Evolutionary conservation across 2,797 vertebrate species (phyloP), one percentile per base, ranked within the genome.

Genomic region (Thripadectes ignobilis): DNA sequence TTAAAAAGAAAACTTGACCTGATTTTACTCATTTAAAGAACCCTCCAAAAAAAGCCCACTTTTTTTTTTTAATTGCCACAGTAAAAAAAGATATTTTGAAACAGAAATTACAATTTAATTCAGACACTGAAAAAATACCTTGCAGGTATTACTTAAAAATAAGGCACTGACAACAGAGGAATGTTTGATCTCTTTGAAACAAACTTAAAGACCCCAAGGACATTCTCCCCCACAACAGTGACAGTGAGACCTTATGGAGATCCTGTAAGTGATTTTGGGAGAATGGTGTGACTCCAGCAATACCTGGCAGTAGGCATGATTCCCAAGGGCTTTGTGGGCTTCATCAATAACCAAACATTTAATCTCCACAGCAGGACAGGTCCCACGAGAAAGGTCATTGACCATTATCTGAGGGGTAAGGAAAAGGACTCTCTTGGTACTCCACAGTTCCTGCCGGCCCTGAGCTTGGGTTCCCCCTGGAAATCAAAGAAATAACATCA

Each of bases 261-360:
- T 21, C 3, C 49, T n/a, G 5, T 7, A 8, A 30, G 9, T 9
- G 43, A 13, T 30, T 29, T 0, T 11, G 20, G 46, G 21, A n/a
- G 43, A 24, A 29, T 45, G n/a, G 1, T 65, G 32, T 6, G 57
- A 30, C 12, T 34, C 16, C 71, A 71, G 79, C 34, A 22, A 71
- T 98, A 99, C 99, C 99, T 99, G 99, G 89, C 99, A 99, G 97
- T 99, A 99, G 17, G 99, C 99, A 7, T 99, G 98, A 95, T 99
- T 99, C 61, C 99, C 99, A 51, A 99, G 98, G 15, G 99, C 99
- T 96, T 99, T 99, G 97, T 99, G 99, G 52, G 99, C 99, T 96
- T 99, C 99, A 67, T 99, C 99, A 20, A 99, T 98, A 69, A 99
- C 99, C 86, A 99, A 96, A 87, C 99, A 99, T 73, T 99, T 99